A percentile compares a stretch with the other conserved stretches of the same genome.
phyloP scores from a whole-genome alignment of 2,888 invertebrate species.

The Rambutsinella grinnellia region DNA sequence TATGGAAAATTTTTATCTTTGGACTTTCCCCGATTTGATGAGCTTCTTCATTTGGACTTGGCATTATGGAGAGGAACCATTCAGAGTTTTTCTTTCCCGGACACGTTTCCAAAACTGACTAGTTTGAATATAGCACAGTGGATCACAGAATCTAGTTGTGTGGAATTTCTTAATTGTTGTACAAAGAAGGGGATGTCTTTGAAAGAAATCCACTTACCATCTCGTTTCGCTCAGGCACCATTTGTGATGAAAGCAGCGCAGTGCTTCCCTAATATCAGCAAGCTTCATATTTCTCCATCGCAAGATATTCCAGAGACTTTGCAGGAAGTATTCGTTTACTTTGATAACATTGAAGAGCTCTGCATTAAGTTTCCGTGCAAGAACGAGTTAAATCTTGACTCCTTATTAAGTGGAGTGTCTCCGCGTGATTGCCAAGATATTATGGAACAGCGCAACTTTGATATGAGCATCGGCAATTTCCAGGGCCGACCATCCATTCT shows the following conservation, averaged over 20 bases:
- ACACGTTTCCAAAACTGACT: not conserved
- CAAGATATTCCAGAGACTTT: not conserved
- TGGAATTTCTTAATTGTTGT: no score
- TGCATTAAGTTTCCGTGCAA: no score
- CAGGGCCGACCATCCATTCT: not conserved
- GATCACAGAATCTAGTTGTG: no score
- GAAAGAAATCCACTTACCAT: slow-evolving; percentile 30
- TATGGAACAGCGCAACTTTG: not conserved
- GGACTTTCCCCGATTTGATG: not conserved
- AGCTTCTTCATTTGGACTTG: not conserved
- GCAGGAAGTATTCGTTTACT: not conserved
- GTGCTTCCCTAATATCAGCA: not conserved
- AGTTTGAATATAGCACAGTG: no score
- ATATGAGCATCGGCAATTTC: not conserved
- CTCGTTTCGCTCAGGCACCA: slow-evolving; percentile 6
- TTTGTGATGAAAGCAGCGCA: not conserved
- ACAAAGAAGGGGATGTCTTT: no score
- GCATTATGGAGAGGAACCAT: no score
- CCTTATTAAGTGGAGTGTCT: not conserved
- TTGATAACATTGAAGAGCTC: not conserved
- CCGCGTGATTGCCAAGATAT: not conserved
- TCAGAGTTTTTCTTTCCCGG: no score
- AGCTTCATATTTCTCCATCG: not conserved
- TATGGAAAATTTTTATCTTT: not conserved
- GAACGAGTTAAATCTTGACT: not conserved